Base-by-base conservation (phyloP, 1,140 invertebrate species). In the Harlomillsia oculata region DNA sequence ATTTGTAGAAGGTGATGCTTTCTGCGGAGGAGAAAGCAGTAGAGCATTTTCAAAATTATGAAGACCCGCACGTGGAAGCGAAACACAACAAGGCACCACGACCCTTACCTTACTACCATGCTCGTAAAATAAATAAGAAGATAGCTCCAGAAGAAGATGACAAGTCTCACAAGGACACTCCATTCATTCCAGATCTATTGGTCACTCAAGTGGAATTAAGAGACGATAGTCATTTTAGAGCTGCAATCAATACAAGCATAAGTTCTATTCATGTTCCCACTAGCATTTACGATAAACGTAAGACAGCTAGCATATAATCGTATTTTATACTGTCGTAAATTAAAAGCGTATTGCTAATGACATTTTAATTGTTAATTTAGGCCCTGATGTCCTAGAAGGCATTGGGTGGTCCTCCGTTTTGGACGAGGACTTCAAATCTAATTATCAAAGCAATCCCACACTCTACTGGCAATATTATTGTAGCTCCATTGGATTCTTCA, bases 401-500 rank as follows among this genome's bases (percentile, higher is more conserved):
- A 87, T 96, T 45, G 74, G 81, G 66, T 96, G 91, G 91, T 90
- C 90, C 0, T 83, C 87, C 69, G 72, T 72, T 5, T 73, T 98
- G 26, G 89, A 95, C 69, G 74, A 84, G 21, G 79, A 84, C 0
- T 98, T 97, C 70, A 77, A 74, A 55, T 80, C 85, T 64, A 97
- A 97, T 72, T 87, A 87, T 64, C 77, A 83, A 46, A 78, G 82
- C 2, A 90, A 97, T 77, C 85, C 87, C 3, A 84, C 87, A 0
- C 72, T 97, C 6, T 82, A 84, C 0, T 97, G 90, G 89, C 95
- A 98, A 73, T 97, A 94, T 71, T 97, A 97, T 72, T 89, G 92
- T 11, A 91, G 88, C 62, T 82, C 86, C 30, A 83, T 82, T 3
- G 95, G 95, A 18, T 85, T 96, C 64, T 76, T 97, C 59, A 74